Evolutionary conservation across 2,113 vertebrate genomes (phyloP), one percentile per base, ranked within the genome.

Genomic region (Spizaetus ornatus): DNA sequence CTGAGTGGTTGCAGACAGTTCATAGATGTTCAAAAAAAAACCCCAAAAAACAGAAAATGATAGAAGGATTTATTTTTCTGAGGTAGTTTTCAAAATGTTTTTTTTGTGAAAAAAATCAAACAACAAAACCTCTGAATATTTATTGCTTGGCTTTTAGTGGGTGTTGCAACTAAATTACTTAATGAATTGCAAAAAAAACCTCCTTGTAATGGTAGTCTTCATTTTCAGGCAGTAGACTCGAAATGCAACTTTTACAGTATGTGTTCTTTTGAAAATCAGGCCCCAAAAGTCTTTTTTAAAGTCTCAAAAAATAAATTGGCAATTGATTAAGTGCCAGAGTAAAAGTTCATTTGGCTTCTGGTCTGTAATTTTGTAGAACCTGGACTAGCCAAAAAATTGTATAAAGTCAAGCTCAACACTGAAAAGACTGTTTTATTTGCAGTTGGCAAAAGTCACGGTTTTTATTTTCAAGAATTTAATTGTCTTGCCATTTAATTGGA

Each of bases 341-440:
- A 61, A 85, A 92, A 91, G 79, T 90, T 66, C 71, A 82, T 93
- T 91, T 96, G 94, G 70, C 85, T 86, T 63, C 61, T 88, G 84
- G 27, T 84, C 62, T 94, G 80, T 56, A 29, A 63, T 79, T 73
- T 22, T 85, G 29, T 65, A 65, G 59, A 70, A 66, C 63, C 17
- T 82, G 47, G 47, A 14, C 25, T 65, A 66, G 62, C 53, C 53
- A 83, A 79, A 77, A 73, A 23, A 15, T 69, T 43, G 11, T 19
- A 34, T 87, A 12, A 77, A 74, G 25, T 65, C 53, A 69, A 77
- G 40, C 25, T 90, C 17, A 53, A 23, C 11, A 32, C 32, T 77
- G 6, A 78, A 76, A 82, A 22, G 9, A 36, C 53, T 22, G 9
- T 50, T 79, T 36, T 36, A 43, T 78, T 91, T 93, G 12, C 34